phyloP scores from a whole-genome alignment of 2,888 invertebrate genomes.

The Branchellion lobata region DNA sequence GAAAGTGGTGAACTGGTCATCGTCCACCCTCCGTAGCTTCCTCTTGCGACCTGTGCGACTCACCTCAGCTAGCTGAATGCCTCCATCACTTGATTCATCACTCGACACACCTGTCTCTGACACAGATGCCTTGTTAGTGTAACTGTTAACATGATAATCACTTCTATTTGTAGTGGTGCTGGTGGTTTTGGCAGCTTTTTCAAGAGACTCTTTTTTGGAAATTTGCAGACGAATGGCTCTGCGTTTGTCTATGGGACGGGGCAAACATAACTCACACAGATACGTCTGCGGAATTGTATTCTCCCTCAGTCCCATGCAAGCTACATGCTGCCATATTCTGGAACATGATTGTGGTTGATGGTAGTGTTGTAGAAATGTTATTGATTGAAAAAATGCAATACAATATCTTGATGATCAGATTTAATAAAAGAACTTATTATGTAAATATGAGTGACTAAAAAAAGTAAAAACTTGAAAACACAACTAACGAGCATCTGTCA shows the following conservation, averaged over 20 bases:
- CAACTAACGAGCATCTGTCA: constrained; percentile 72
- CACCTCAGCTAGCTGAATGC: constrained; percentile 17
- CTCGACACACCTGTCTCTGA: constrained; percentile 1
- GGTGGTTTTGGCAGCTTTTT: background rate
- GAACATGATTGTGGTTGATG: constrained; percentile 48
- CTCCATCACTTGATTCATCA: constrained; percentile 23
- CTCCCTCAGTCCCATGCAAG: constrained; percentile 90
- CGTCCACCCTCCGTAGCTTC: constrained; percentile 12
- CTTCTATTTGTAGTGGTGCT: too few species aligned
- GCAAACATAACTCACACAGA: constrained; percentile 85
- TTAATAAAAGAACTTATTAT: background rate
- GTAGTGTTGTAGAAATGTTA: background rate
- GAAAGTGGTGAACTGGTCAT: background rate
- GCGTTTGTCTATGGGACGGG: constrained; percentile 77
- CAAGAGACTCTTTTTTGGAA: constrained; percentile 65
- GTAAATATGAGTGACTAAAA: background rate
- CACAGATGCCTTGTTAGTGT: background rate
- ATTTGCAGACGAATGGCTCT: constrained; percentile 82
- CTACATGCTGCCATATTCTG: constrained; percentile 93
- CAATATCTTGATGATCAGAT: background rate
- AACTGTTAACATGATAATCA: background rate
- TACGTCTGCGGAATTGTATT: constrained; percentile 89
- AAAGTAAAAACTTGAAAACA: too few species aligned
- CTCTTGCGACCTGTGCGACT: constrained; percentile 12
- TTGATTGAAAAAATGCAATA: background rate